A percentile compares a stretch with the other conserved stretches of the same genome.
These are phyloP conservation scores for Semnopithecus entellus DNA, from an alignment of 2,113 vertebrate species.

Conservation along the genomic window DNA sequence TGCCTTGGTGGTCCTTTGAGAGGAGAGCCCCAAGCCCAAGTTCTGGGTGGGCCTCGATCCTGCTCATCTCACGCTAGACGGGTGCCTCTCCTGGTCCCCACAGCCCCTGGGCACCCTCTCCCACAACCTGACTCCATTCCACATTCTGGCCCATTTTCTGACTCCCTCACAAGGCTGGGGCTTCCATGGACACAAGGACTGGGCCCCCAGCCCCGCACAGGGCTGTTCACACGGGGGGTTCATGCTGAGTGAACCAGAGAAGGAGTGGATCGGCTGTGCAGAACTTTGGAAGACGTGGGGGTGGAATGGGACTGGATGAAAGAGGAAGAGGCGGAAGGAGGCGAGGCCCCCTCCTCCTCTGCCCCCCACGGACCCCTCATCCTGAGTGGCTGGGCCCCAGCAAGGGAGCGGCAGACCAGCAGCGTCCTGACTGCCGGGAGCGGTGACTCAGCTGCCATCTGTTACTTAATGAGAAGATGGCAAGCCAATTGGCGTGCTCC, in stretches of 20 bases:
- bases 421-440: constrained; percentile 83
- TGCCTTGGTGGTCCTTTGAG: background rate
- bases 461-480: constrained; percentile 88
- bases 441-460: constrained; percentile 89
- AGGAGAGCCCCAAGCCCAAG: background rate
- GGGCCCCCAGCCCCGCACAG: background rate
- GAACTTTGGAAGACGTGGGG: background rate
- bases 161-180: background rate
- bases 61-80: background rate
- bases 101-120: background rate
- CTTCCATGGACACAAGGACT: rapidly evolving
- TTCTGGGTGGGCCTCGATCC: too few species aligned
- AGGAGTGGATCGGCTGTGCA: background rate
- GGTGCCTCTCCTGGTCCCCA: background rate
- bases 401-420: constrained; percentile 57
- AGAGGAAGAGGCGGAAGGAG: background rate
- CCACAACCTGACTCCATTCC: background rate
- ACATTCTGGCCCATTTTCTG: rapidly evolving
- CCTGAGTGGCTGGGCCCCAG: constrained; percentile 49
- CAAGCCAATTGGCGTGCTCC: constrained; percentile 83
- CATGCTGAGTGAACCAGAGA: too few species aligned
- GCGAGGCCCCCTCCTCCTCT: background rate
- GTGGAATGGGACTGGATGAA: background rate
- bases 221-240: too few species aligned
- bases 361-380: background rate